Conservation (phyloP, 2,113 vertebrate species). For the Varanus salvator region DNA sequence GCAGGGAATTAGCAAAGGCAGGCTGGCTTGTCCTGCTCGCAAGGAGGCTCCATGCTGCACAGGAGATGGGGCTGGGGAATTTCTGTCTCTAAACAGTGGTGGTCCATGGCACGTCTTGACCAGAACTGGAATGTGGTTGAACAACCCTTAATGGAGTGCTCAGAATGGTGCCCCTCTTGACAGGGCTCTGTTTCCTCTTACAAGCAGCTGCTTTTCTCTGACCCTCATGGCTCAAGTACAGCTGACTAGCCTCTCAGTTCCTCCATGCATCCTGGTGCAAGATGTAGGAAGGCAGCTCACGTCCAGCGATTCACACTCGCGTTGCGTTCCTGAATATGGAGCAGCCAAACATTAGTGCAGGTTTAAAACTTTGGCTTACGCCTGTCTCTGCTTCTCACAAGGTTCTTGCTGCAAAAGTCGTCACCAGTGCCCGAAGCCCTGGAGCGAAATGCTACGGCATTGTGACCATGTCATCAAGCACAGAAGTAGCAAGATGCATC, state of each 20-base stretch:
- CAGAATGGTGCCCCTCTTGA: not conserved
- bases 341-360: too few species aligned
- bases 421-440: constrained; percentile 96
- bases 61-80: not conserved
- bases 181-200: not conserved
- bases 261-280: not conserved
- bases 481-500: constrained; percentile 91
- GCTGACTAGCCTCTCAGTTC: not conserved
- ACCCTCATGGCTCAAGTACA: too few species aligned
- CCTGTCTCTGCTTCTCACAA: constrained; percentile 57
- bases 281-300: not conserved
- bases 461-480: constrained; percentile 95
- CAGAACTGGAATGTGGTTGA: not conserved
- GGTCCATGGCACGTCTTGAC: not conserved
- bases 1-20: not conserved
- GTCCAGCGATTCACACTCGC: not conserved
- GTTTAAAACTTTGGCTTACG: too few species aligned
- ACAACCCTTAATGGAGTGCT: not conserved
- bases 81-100: not conserved
- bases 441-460: constrained; percentile 96
- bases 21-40: too few species aligned
- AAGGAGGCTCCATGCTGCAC: not conserved
- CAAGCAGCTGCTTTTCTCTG: not conserved
- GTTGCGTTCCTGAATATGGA: not conserved
- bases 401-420: constrained; percentile 97